Evolutionary conservation across 2,797 vertebrate genomes (phyloP), one percentile per base, ranked within the genome.

Genomic region (Liparis tanakae): DNA sequence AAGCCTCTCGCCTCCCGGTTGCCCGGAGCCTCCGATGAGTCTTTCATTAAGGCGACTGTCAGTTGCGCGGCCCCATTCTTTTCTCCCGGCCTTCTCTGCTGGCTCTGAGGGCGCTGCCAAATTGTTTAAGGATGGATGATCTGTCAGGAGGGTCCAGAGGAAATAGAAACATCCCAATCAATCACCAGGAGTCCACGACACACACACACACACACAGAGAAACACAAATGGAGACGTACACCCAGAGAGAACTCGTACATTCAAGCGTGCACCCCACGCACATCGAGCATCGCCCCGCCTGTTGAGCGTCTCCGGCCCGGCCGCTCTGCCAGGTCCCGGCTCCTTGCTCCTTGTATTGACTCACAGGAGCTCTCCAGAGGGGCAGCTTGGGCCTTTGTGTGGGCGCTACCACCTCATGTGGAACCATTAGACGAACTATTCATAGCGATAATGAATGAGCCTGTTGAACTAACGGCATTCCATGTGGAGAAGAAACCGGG

Each of bases 61-160:
- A 91, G 70, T 10, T 39, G 86, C 81, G 74, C 71, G 83, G 85
- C 64, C 88, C 88, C 78, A 85, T 89, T 89, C 74, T 69, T 76
- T 85, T 80, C 87, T 86, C 80, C 83, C 81, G 63, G 82, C 74
- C 80, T 79, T 91, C 93, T 92, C 77, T 60, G 87, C 77, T 60
- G 87, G 84, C 84, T 85, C 67, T 22, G 81, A 93, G 89, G 86
- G 82, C 87, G 88, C 88, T 93, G 84, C 88, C 91, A 94, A 94
- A 93, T 94, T 94, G 92, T 94, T 93, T 92, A 76, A 92, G 93
- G 93, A 95, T 94, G 91, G 90, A 96, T 93, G 93, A 92, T 91
- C 91, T 93, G 91, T 95, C 92, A 91, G 76, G 85, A 87, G 60
- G 76, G 77, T 89, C 89, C 87, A 92, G 84, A 93, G 92, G 89